Conservation (phyloP, 2,113 vertebrate genomes). For the Chloropsis cyanopogon region DNA sequence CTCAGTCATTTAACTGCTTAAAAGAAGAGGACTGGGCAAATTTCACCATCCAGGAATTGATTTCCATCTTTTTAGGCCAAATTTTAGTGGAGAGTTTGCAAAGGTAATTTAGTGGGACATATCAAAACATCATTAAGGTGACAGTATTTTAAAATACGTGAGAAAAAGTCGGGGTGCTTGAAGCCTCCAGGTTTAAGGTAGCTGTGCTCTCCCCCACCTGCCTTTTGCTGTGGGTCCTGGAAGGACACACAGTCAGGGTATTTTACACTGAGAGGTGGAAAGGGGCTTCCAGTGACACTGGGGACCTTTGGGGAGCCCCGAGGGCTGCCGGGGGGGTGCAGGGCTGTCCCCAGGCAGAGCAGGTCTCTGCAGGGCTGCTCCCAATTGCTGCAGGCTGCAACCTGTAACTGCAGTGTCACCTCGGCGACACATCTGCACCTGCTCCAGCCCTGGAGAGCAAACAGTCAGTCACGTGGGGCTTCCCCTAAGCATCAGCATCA, state of each 20-base stretch:
- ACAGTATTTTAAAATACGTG: not conserved
- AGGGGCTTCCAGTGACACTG: not conserved
- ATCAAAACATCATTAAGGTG: not conserved
- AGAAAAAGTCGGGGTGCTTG: not conserved
- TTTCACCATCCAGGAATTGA: not conserved
- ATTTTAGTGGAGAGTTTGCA: not conserved
- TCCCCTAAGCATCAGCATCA: not conserved
- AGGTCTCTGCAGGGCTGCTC: not conserved
- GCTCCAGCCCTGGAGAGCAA: not conserved
- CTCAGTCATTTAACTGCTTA: conserved; percentile 62
- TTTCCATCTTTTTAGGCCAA: not conserved
- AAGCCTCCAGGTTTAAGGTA: not conserved
- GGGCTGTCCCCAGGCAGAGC: not conserved
- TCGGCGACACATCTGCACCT: not conserved
- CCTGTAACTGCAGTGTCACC: accelerated
- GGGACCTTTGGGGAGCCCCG: not conserved
- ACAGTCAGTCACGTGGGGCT: not conserved
- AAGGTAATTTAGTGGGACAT: not conserved
- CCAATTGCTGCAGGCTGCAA: not conserved
- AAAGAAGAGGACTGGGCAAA: not conserved
- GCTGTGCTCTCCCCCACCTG: not conserved
- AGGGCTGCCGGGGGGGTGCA: no score
- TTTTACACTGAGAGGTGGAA: not conserved
- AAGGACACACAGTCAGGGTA: accelerated
- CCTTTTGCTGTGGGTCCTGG: not conserved